These are phyloP conservation scores for Hirtodrosophila cameraria DNA, from an alignment of 2,888 invertebrate genomes.

Conservation along the genomic window DNA sequence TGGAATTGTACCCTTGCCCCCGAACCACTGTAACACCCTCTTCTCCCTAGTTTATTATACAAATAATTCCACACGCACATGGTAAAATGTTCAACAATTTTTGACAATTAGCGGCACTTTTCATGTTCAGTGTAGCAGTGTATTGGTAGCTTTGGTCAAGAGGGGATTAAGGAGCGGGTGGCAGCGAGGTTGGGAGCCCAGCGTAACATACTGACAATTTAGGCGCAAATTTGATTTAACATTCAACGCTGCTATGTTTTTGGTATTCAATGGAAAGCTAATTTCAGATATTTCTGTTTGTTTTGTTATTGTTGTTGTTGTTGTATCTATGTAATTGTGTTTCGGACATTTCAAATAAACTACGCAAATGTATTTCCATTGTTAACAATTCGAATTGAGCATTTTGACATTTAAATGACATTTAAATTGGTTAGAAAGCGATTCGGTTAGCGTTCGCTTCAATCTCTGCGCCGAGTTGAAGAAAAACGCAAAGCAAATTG, in stretches of 20 bases:
- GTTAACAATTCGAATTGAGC: slow-evolving; percentile 62
- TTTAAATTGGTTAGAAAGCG: slow-evolving; percentile 59
- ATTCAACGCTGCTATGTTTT: slow-evolving; percentile 51
- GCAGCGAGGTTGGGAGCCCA: background rate
- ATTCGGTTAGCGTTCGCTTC: background rate
- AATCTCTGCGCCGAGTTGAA: background rate
- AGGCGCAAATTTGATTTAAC: slow-evolving; percentile 76
- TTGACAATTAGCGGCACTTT: slow-evolving; percentile 80
- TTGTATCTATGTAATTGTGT: slow-evolving; percentile 13
- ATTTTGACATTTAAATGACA: slow-evolving; percentile 75
- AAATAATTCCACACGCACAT: slow-evolving; percentile 65
- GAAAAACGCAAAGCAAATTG: too few species aligned
- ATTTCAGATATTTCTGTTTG: slow-evolving; percentile 22
- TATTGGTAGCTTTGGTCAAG: too few species aligned
- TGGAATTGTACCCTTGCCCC: slow-evolving; percentile 18
- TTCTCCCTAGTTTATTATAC: background rate
- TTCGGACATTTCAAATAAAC: slow-evolving; percentile 15
- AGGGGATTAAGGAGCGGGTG: background rate
- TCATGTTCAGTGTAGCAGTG: slow-evolving; percentile 51
- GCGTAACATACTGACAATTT: slow-evolving; percentile 73
- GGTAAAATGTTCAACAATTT: slow-evolving; percentile 71
- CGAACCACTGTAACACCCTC: background rate
- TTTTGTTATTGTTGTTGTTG: slow-evolving; percentile 5
- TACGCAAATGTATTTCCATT: slow-evolving; percentile 65
- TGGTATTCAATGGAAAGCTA: slow-evolving; percentile 35